Percentiles rank a stretch among this genome's conserved stretches.
phyloP scores from a whole-genome alignment of 2,113 vertebrate genomes.

The Callospermophilus lateralis region DNA sequence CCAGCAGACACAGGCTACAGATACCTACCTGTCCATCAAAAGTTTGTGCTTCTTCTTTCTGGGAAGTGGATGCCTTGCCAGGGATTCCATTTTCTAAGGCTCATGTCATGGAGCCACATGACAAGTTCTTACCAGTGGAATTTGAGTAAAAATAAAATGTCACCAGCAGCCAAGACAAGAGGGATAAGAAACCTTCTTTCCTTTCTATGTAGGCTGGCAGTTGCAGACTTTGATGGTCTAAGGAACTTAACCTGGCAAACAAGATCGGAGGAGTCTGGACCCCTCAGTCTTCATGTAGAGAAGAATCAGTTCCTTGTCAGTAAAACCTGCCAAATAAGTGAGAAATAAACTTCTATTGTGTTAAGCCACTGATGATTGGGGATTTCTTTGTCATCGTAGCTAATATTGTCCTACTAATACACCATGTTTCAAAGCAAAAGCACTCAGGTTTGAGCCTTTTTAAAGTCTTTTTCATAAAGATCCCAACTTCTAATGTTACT shows the following conservation, averaged over 20 bases:
- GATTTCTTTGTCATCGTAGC: background rate
- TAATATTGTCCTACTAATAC: background rate
- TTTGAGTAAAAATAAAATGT: background rate
- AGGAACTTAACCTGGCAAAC: background rate
- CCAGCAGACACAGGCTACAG: background rate
- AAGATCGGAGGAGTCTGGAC: background rate
- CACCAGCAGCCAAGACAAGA: background rate
- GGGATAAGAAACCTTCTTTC: background rate
- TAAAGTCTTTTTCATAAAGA: background rate
- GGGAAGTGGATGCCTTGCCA: background rate
- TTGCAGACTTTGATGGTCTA: background rate
- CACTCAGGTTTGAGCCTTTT: background rate
- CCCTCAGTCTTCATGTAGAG: background rate
- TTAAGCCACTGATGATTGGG: background rate
- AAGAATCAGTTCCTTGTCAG: background rate
- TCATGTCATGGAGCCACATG: background rate
- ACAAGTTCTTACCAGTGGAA: background rate
- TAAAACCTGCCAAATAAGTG: background rate
- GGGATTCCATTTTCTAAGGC: background rate
- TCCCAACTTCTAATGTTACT: background rate
- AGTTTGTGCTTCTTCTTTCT: background rate
- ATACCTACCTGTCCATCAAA: background rate
- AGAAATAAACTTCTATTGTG: background rate
- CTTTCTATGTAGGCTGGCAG: background rate
- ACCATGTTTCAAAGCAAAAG: background rate